Conservation (phyloP, 1,140 invertebrate species). For the Atta cephalotes region DNA sequence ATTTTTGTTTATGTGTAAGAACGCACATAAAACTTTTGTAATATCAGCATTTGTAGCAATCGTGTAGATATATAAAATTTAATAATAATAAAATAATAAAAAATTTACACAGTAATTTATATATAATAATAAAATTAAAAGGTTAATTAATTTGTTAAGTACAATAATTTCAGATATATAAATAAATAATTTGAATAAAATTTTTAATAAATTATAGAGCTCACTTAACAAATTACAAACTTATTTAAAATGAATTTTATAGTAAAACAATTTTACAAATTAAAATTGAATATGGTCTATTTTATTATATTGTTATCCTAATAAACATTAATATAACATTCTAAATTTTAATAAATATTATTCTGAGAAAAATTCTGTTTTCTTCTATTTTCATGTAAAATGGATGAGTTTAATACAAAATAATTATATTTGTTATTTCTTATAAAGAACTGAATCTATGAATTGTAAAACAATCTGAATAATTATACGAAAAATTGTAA, state of each 20-base stretch:
- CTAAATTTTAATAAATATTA: slow-evolving; percentile 13
- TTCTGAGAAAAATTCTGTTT: neutral
- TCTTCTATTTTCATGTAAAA: neutral
- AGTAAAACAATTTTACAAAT: neutral
- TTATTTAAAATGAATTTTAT: slow-evolving; percentile 14
- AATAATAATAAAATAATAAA: too few species aligned
- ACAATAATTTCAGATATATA: neutral
- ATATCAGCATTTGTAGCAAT: neutral
- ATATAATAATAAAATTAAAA: neutral
- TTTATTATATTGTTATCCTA: slow-evolving; percentile 12
- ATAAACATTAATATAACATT: too few species aligned
- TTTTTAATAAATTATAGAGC: neutral
- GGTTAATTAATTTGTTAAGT: slow-evolving; percentile 3
- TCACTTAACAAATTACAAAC: neutral
- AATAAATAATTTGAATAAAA: neutral
- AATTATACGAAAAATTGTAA: slow-evolving; percentile 25
- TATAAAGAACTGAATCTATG: neutral
- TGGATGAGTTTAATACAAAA: neutral
- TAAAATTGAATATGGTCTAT: slow-evolving; percentile 14
- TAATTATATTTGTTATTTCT: slow-evolving; percentile 13
- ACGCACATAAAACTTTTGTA: slow-evolving; percentile 1
- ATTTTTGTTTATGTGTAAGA: slow-evolving; percentile 1
- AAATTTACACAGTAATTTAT: too few species aligned
- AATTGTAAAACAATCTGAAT: neutral
- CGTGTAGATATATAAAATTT: neutral